A percentile compares a stretch with the other conserved stretches of the same genome.
phyloP scores from a whole-genome alignment of 2,797 vertebrate species.

The Carcharodon carcharias region DNA sequence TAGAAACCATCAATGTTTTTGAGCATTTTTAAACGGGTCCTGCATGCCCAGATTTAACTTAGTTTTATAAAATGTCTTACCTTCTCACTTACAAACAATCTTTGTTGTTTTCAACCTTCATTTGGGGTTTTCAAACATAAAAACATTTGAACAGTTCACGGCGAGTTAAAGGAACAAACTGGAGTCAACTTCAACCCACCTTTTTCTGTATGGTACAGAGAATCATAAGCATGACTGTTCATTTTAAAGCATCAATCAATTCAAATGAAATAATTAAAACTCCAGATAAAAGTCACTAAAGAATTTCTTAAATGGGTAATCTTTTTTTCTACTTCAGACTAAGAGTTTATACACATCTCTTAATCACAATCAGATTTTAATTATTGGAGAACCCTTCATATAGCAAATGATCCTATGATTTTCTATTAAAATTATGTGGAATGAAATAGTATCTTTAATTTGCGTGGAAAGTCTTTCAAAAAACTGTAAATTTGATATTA shows the following conservation, averaged over 20 bases:
- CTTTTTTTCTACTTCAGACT: constrained; percentile 8
- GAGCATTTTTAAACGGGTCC: no score
- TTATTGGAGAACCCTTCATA: background rate
- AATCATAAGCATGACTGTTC: background rate
- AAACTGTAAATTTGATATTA: background rate
- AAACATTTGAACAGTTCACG: background rate
- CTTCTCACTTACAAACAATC: background rate
- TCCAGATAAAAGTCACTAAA: background rate
- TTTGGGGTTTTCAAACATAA: constrained; percentile 13
- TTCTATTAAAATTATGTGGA: constrained; percentile 11
- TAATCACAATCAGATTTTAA: constrained; percentile 27
- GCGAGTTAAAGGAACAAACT: constrained; percentile 7
- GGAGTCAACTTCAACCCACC: background rate
- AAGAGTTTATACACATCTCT: background rate
- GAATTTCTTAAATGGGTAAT: constrained; percentile 19
- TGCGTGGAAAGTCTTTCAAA: background rate
- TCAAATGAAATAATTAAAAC: constrained; percentile 17
- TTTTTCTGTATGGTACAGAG: background rate
- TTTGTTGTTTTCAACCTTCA: background rate
- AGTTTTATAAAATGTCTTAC: background rate
- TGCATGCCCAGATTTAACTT: background rate
- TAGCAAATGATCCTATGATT: background rate
- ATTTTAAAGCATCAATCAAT: constrained; percentile 22
- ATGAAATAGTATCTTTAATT: background rate
- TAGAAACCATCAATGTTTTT: constrained; percentile 1